Base-by-base conservation (phyloP, 2,797 vertebrate genomes). In the Hirundo rustica region DNA sequence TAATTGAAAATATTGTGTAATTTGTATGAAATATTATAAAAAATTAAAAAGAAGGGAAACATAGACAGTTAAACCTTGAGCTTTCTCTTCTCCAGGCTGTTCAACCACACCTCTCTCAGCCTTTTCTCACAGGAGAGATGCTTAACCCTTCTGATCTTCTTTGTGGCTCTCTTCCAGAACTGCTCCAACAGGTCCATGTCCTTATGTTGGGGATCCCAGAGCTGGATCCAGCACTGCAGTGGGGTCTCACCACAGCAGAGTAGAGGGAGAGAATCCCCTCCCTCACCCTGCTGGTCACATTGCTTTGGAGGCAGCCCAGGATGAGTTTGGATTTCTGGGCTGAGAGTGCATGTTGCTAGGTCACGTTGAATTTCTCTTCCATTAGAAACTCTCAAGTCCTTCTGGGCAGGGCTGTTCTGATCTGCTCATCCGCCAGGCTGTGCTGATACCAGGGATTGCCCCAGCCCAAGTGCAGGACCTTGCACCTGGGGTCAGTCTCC, bases 221-320 rank as follows among this genome's bases (percentile, higher is more conserved):
- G 10, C 16, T 67, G 60, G 16, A 30, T 0, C 0, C 65, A 72
- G n/a, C 3, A 2, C 13, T 25, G 2, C 19, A 14, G 7, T 9
- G 21, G 3, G 11, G 2, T 66, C 10, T 67, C 21, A 7, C 1
- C 5, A 65, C 45, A 30, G 21, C 3, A 6, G 38, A 53, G 29
- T 6, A 80, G 42, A 34, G 42, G 21, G 16, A 4, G 21, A 72
- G 48, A 66, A 55, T 61, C 29, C 8, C 1, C 11, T 70, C 15
- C 23, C 23, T 36, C 36, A 0, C 1, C 19, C 38, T 74, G 11
- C 29, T 53, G 67, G 2, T 4, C 26, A 16, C 0, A 0, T 8
- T 51, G 11, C 22, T 62, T 22, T 36, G 26, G 12, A n/a, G n/a
- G 27, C 22, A 84, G 55, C 55, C 10, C 16, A 47, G 67, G 9